Evolutionary conservation across 2,113 vertebrate genomes (phyloP), one percentile per base, ranked within the genome.

Genomic region (Sorex araneus): DNA sequence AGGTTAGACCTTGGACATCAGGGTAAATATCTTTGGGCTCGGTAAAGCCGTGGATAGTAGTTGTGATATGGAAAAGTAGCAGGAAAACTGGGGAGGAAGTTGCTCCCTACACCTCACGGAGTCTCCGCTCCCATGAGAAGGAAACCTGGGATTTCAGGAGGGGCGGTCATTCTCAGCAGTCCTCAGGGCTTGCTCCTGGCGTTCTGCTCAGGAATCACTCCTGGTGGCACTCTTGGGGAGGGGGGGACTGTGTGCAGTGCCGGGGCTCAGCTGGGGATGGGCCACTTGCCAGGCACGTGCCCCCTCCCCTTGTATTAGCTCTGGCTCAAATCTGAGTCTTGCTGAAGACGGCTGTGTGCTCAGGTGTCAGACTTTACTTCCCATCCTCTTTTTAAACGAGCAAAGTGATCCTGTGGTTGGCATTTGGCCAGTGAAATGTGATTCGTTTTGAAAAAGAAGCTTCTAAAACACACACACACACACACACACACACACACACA

Each of bases 1-100:
- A 67, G 63, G 73, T 81, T 70, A 92, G 57, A 28, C 54, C 82
- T 78, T 64, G 82, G 78, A 70, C 8, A 80, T 34, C 34, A 40
- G 43, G 73, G 43, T 75, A 84, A 90, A 84, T 50, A 3, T 7
- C 28, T 13, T 0, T 60, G 76, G 76, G 63, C 75, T 94, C 80
- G 8, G 83, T 86, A 90, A 70, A 57, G 63, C 8, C 45, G 7
- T 70, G 23, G 15, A 18, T 30, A 54, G 6, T 69, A 69, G 43
- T 78, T 34, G 8, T 18, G 80, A 1, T 60, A 36, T 57, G 81
- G 73, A 91, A 81, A 82, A 34, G 5, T 50, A 76, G 47, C 50
- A 47, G 43, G 34, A 4, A 94, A 63, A 34, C 69, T 34, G n/a
- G 11, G 1, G 30, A 19, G 70, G 50, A 84, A 80, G 79, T 75